Evolutionary conservation across 2,797 vertebrate genomes (phyloP), one percentile per base, ranked within the genome.

Genomic region (Acanthurus lineatus): DNA sequence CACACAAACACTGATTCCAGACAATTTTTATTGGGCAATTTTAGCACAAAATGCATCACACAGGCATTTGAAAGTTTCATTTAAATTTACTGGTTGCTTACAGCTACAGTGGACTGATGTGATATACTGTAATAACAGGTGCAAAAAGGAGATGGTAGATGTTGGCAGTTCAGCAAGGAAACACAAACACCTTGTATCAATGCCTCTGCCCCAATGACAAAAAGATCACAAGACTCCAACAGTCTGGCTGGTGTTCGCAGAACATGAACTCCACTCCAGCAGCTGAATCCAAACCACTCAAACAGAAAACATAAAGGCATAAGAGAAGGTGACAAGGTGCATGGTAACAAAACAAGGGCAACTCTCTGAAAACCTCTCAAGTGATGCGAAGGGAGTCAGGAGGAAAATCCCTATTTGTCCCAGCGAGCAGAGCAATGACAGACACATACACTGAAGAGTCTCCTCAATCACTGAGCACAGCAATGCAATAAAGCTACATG

Each of bases 331-430:
- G 72, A 73, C 54, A 45, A 75, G 59, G 61, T 79, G 63, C 19
- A 54, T 6, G 11, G 51, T 61, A 76, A 60, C 53, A 72, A 83
- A 62, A 70, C 64, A 53, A 57, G 45, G 62, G 40, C 19, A 32
- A n/a, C 48, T 53, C 19, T 57, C 47, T 69, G 64, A 73, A 71
- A 72, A 57, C 57, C 44, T 81, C 64, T 67, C 44, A 62, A 84
- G 42, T 20, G 51, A 81, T 59, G 47, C 2, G 22, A 75, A 32
- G 5, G n/a, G 60, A 64, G 71, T 79, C 51, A 61, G 65, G 56
- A 66, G 67, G 69, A 57, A 79, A 78, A 78, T 70, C 51, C 32
- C 54, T 38, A 47, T 84, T 79, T 74, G 78, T 84, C 58, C 68
- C 22, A 12, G 35, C 38, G 59, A 75, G 70, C 60, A 47, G 52